Base-by-base conservation (phyloP, 2,888 invertebrate genomes). In the Eueremaeus valkanovi region DNA sequence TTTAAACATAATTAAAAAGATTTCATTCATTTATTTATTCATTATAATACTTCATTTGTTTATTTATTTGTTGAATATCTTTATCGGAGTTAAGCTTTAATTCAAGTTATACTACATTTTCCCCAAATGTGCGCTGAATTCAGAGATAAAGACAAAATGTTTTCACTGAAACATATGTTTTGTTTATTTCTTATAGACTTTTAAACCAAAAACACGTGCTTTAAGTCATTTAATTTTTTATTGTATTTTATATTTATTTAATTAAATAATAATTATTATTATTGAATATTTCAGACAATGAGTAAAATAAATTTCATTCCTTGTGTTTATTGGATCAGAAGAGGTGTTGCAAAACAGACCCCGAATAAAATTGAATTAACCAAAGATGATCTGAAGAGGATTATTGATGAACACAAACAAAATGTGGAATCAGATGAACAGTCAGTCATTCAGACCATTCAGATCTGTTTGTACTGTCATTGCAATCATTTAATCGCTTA, bases 381-480 rank as follows among this genome's bases (percentile, higher is more conserved):
- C 1, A 88, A 90, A 81, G 87, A 88, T 76, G 92, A 93, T 81
- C 84, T 93, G 73, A 88, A 89, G 77, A 87, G 88, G 78, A 89
- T 93, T 66, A 91, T 93, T 74, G 88, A 89, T 81, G 88, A 90
- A 80, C 89, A 91, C 0, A 88, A 89, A 78, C 85, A 87, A 73
- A 88, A 89, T 80, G 83, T 90, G 77, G 31, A 16, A 42, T 16
- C 29, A 16, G 24, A 36, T 3, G 13, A 55, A 31, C 13, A 29
- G 72, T 73, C 21, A 18, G 72, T 55, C 21, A n/a, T n/a, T n/a
- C n/a, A n/a, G n/a, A n/a, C 13, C 13, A 33, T 8, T 42, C 21
- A 1, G 13, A 58, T 58, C n/a, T 6, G 6, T 9, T 18, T 8
- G 66, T 33, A 11, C n/a, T 33, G 3, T 66, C 5, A n/a, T n/a